phyloP scores from a whole-genome alignment of 1,140 invertebrate genomes.

The Tribolium madens region DNA sequence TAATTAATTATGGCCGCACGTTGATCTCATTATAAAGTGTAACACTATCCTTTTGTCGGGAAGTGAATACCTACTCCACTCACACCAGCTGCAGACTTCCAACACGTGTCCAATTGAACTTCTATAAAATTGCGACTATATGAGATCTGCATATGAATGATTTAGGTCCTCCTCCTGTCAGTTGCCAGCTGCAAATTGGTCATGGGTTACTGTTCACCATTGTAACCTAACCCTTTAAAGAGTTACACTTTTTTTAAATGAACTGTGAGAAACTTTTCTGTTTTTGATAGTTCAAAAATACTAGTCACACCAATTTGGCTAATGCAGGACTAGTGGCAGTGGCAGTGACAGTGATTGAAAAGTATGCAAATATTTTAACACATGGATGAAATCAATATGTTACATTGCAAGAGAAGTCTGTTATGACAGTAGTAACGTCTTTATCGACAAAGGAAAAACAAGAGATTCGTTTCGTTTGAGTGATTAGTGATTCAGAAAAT shows the following conservation, averaged over 20 bases:
- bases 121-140: conserved; percentile 27
- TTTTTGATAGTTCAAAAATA: background rate
- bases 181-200: conserved; percentile 28
- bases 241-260: background rate
- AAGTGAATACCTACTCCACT: conserved; percentile 5
- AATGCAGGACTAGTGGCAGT: too few species aligned
- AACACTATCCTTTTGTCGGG: conserved; percentile 26
- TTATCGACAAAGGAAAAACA: background rate
- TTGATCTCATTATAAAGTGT: conserved; percentile 34
- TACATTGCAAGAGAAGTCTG: background rate
- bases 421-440: background rate
- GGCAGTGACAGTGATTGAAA: too few species aligned
- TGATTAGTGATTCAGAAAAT: background rate
- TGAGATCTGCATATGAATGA: conserved; percentile 34
- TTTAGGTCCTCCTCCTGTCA: conserved; percentile 34
- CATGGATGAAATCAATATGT: background rate
- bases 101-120: conserved; percentile 16
- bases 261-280: background rate
- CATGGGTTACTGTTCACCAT: background rate
- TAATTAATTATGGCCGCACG: conserved; percentile 25
- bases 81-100: conserved; percentile 15
- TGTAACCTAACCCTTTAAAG: conserved; percentile 2
- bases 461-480: background rate
- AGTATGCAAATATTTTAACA: background rate
- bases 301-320: background rate